Percentiles rank a stretch among this genome's conserved stretches.
These are phyloP conservation scores for Caenorhabditis macrosperma DNA, from an alignment of 2,888 invertebrate species.

Conservation along the genomic window DNA sequence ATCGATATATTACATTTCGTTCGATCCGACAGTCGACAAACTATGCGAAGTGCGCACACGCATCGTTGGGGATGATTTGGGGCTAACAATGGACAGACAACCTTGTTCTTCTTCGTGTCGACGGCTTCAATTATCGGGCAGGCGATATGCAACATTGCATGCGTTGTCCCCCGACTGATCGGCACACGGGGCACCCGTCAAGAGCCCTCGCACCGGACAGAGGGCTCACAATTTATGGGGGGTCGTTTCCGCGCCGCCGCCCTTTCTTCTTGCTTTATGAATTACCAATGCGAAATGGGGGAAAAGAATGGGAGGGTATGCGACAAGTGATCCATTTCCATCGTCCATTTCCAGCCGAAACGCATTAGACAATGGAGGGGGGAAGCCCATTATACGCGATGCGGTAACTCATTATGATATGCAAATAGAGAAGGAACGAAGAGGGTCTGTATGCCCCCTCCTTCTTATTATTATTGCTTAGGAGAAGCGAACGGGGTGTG, in stretches of 20 bases:
- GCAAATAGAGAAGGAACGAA: conserved; percentile 29
- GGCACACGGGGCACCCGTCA: not conserved
- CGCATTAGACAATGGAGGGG: conserved; percentile 36
- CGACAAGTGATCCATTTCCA: conserved; percentile 20
- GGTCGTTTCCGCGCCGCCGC: conserved; percentile 26
- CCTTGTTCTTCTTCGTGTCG: conserved; percentile 1
- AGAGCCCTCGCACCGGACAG: conserved; percentile 2
- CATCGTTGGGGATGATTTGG: conserved; percentile 25
- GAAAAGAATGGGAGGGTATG: conserved; percentile 5
- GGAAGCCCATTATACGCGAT: conserved; percentile 22
- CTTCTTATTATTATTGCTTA: conserved; percentile 11
- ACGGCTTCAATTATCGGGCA: conserved; percentile 12
- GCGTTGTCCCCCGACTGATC: conserved; percentile 2
- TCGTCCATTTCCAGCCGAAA: conserved; percentile 19
- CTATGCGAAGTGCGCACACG: conserved; percentile 12
- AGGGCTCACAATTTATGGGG: conserved; percentile 23
- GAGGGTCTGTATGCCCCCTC: conserved; percentile 3
- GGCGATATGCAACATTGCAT: conserved; percentile 26
- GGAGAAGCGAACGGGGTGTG: conserved; percentile 1
- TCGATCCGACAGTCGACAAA: conserved; percentile 7
- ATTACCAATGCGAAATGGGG: conserved; percentile 14
- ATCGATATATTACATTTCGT: conserved; percentile 20
- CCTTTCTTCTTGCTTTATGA: conserved; percentile 25
- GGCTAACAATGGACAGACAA: conserved; percentile 9
- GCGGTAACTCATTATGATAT: conserved; percentile 52